Evolutionary conservation across 2,113 vertebrate species (phyloP).

Genomic region (Cranoglanis bouderius): DNA sequence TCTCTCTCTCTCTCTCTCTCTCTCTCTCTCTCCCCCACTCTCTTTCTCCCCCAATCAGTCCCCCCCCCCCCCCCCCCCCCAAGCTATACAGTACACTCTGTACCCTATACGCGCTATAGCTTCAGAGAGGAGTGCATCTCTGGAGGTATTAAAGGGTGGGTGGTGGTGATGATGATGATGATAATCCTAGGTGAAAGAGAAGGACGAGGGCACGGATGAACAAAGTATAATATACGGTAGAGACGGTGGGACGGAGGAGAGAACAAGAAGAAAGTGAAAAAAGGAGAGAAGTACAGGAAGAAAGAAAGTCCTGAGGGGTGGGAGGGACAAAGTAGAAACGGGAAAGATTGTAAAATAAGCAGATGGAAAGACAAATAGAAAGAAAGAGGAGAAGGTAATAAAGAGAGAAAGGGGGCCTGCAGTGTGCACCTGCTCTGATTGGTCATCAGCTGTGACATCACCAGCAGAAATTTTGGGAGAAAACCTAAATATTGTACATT

Average conservation of each 20-base stretch:
- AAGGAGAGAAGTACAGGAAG: too few relatives aligned
- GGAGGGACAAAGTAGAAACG: not conserved
- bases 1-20: conserved; percentile 53
- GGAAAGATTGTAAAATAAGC: not conserved
- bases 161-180: not conserved
- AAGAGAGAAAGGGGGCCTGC: too few relatives aligned
- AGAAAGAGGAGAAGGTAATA: too few relatives aligned
- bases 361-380: not conserved
- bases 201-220: not conserved
- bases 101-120: not conserved
- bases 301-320: too few relatives aligned
- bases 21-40: not conserved
- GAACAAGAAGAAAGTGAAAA: not conserved
- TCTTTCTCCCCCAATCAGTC: too few relatives aligned
- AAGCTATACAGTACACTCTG: not conserved
- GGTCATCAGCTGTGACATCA: not conserved
- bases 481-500: too few relatives aligned
- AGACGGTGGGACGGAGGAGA: not conserved
- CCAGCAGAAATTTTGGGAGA: too few relatives aligned
- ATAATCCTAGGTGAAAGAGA: not conserved
- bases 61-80: too few relatives aligned
- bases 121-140: not conserved
- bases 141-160: not conserved
- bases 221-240: not conserved
- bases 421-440: not conserved